These are phyloP conservation scores for Sinocyclocheilus maitianheensis DNA, from an alignment of 2,113 vertebrate genomes.

Conservation along the genomic window DNA sequence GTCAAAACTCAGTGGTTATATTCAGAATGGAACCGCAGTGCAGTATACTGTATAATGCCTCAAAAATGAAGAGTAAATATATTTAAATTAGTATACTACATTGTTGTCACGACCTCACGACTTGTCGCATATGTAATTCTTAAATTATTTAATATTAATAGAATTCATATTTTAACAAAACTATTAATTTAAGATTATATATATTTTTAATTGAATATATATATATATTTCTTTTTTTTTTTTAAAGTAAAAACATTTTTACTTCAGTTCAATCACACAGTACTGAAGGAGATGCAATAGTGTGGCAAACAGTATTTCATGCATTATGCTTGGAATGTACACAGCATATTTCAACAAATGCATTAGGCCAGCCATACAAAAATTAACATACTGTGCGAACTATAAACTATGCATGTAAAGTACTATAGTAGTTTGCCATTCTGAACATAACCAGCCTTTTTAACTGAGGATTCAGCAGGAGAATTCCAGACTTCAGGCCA, in stretches of 20 bases:
- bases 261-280: neutral
- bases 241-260: neutral
- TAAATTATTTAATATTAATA: neutral
- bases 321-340: neutral
- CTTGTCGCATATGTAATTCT: neutral
- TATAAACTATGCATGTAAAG: neutral
- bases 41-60: neutral
- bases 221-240: too few species aligned
- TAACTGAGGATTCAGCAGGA: neutral
- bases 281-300: neutral
- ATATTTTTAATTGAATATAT: too few species aligned
- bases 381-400: neutral
- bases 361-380: neutral
- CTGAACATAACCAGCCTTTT: neutral
- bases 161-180: too few species aligned
- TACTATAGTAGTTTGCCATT: neutral
- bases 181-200: too few species aligned
- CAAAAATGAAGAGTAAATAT: neutral
- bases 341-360: neutral
- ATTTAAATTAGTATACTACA: neutral
- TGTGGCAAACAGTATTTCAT: neutral
- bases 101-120: neutral
- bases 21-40: neutral
- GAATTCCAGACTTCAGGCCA: slow-evolving; percentile 19
- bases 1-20: neutral